These are phyloP conservation scores for Protobothrops flavoviridis DNA, from an alignment of 2,113 vertebrate genomes.

Conservation along the genomic window DNA sequence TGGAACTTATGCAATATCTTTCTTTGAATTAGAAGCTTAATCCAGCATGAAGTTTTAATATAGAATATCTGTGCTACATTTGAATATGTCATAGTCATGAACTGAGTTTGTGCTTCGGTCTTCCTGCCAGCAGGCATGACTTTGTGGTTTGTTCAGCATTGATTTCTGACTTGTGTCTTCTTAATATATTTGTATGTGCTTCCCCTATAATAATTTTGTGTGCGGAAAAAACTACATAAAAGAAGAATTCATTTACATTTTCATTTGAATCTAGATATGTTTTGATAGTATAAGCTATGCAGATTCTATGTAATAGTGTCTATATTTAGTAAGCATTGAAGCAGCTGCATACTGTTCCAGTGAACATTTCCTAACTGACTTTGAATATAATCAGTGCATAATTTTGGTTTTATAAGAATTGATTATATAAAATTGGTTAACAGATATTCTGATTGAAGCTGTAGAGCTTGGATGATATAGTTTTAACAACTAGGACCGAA, in stretches of 20 bases:
- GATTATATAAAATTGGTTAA: background rate
- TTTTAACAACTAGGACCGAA: background rate
- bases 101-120: background rate
- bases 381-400: background rate
- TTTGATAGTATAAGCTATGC: background rate
- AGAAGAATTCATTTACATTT: background rate
- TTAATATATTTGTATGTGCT: background rate
- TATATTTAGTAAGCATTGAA: background rate
- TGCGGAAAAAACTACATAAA: background rate
- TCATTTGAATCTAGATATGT: background rate
- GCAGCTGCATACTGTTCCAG: background rate
- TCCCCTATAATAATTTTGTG: background rate
- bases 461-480: background rate
- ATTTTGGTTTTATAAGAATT: background rate
- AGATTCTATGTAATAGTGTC: background rate
- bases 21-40: background rate
- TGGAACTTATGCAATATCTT: background rate
- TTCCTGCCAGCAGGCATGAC: background rate
- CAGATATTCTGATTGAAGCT: background rate
- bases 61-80: background rate
- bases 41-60: background rate
- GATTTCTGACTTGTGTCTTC: background rate
- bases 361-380: background rate
- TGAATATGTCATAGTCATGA: background rate
- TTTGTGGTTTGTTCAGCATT: background rate